Conservation (phyloP, 2,888 invertebrate species). For the Platycheirus rosarum region DNA sequence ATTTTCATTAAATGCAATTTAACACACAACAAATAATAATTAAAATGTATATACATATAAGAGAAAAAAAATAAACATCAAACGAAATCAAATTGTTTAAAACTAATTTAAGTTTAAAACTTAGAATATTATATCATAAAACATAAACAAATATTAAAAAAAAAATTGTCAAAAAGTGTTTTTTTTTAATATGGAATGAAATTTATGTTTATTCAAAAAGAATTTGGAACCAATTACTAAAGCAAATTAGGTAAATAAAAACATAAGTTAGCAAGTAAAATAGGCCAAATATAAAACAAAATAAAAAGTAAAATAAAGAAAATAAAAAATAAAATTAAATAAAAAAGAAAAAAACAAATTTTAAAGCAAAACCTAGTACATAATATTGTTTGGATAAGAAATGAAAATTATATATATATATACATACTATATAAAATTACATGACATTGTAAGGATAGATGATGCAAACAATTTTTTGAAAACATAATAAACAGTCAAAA, state of each 20-base stretch:
- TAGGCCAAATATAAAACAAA: slow-evolving; percentile 72
- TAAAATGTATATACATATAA: slow-evolving; percentile 26
- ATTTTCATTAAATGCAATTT: slow-evolving; percentile 13
- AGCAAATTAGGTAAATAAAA: slow-evolving; percentile 64
- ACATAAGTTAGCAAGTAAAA: slow-evolving; percentile 70
- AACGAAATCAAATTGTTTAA: slow-evolving; percentile 71
- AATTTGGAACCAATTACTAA: slow-evolving; percentile 74
- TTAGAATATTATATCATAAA: slow-evolving; percentile 61
- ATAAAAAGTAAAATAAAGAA: slow-evolving; percentile 6
- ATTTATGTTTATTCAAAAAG: slow-evolving; percentile 47
- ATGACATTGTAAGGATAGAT: slow-evolving; percentile 71
- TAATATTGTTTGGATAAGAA: slow-evolving; percentile 72
- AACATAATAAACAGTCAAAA: slow-evolving; percentile 72
- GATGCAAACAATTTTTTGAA: slow-evolving; percentile 71
- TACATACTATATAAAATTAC: slow-evolving; percentile 44
- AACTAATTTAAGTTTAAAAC: slow-evolving; percentile 54
- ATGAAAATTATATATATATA: slow-evolving; percentile 64
- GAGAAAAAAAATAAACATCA: slow-evolving; percentile 37
- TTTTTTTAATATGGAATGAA: slow-evolving; percentile 58
- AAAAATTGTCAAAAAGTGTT: slow-evolving; percentile 57
- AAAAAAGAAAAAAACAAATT: slow-evolving; percentile 56
- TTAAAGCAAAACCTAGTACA: slow-evolving; percentile 66
- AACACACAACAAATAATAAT: slow-evolving; percentile 11
- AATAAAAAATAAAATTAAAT: slow-evolving; percentile 3
- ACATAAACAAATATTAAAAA: background rate